These are phyloP conservation scores for Cephus pulcher DNA, from an alignment of 2,888 invertebrate genomes.

Conservation along the genomic window DNA sequence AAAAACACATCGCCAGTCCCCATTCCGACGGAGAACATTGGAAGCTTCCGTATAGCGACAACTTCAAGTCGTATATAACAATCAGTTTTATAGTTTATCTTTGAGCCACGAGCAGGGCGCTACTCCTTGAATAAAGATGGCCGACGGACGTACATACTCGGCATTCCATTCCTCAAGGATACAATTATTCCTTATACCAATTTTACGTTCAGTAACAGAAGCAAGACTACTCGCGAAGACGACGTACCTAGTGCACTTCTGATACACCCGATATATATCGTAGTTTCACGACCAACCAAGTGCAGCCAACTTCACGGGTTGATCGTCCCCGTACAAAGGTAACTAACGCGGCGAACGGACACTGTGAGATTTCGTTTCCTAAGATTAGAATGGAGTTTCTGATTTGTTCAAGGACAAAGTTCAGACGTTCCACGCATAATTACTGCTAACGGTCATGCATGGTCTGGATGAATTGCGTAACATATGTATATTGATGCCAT, in stretches of 20 bases:
- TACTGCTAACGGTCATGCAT: too few relatives aligned
- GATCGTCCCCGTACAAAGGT: neutral
- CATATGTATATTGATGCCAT: too few relatives aligned
- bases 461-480: too few relatives aligned
- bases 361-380: neutral
- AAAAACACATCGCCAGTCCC: neutral
- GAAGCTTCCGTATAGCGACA: neutral
- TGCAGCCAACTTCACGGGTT: neutral
- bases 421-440: too few relatives aligned
- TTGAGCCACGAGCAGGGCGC: neutral
- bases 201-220: neutral
- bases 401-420: too few relatives aligned
- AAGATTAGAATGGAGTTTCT: too few relatives aligned
- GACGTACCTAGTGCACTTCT: neutral
- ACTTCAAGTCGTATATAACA: neutral
- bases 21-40: neutral
- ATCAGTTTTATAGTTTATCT: neutral
- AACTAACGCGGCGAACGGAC: neutral
- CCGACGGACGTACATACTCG: neutral
- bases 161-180: neutral
- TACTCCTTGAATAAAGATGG: neutral
- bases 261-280: neutral
- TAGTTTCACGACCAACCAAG: neutral
- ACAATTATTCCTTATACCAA: neutral
- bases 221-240: neutral